These are phyloP conservation scores for Amaurobius ferox DNA, from an alignment of 2,888 invertebrate genomes.

Conservation along the genomic window DNA sequence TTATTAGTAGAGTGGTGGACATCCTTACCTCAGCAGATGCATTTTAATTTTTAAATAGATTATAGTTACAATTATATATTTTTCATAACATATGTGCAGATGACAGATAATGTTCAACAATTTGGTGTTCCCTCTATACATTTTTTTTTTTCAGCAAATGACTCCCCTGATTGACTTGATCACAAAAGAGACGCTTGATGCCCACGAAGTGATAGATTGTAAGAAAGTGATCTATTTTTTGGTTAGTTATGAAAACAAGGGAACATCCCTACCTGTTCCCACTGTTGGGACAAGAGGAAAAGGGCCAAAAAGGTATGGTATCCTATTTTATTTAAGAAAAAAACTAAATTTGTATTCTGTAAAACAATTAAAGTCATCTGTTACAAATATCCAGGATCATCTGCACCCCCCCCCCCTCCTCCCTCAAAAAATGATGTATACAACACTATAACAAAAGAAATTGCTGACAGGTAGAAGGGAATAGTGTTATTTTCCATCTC, in stretches of 20 bases:
- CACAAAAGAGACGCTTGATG: constrained; percentile 87
- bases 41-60: too few species aligned
- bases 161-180: constrained; percentile 88
- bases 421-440: too few species aligned
- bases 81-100: too few species aligned
- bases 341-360: not conserved
- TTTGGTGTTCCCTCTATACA: too few species aligned
- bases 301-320: constrained; percentile 78
- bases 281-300: constrained; percentile 78
- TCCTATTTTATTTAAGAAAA: not conserved
- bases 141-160: constrained; percentile 82
- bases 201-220: constrained; percentile 91
- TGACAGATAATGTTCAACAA: too few species aligned
- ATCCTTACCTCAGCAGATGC: too few species aligned
- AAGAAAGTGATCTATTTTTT: constrained; percentile 89
- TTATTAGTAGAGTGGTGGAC: too few species aligned
- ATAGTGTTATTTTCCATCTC: too few species aligned
- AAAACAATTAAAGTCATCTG: not conserved
- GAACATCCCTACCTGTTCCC: constrained; percentile 88
- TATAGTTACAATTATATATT: too few species aligned
- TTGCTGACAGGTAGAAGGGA: too few species aligned
- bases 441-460: too few species aligned
- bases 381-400: not conserved
- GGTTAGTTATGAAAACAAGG: constrained; percentile 88
- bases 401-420: not conserved